phyloP scores from a whole-genome alignment of 2,888 invertebrate genomes.

The Xylota sylvarum region DNA sequence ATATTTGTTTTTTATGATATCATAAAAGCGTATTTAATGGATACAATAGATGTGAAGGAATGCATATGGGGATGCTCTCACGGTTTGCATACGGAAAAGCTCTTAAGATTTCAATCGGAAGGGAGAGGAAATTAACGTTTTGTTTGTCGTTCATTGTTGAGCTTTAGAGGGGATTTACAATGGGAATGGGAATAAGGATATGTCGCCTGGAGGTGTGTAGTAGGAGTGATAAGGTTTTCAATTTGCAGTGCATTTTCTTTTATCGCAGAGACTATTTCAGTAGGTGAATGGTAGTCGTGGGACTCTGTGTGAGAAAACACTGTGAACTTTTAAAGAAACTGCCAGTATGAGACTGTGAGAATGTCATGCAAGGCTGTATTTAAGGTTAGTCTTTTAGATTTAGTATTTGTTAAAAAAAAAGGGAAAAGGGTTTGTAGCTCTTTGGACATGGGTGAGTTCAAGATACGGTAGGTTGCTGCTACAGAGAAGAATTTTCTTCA shows the following conservation, averaged over 20 bases:
- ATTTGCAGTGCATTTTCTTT: slow-evolving; percentile 25
- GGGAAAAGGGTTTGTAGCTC: too few relatives aligned
- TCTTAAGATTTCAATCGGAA: slow-evolving; percentile 40
- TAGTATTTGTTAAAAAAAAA: too few relatives aligned
- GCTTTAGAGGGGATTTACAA: neutral
- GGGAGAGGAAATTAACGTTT: slow-evolving; percentile 33
- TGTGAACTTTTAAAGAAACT: too few relatives aligned
- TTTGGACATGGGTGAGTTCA: too few relatives aligned
- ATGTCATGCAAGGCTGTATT: too few relatives aligned
- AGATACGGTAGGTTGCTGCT: too few relatives aligned
- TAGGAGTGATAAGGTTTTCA: slow-evolving; percentile 25
- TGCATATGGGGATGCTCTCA: slow-evolving; percentile 43
- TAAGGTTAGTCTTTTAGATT: too few relatives aligned
- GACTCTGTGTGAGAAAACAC: too few relatives aligned
- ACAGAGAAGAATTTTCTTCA: too few relatives aligned
- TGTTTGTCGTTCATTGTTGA: slow-evolving; percentile 9
- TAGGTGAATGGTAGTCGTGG: too few relatives aligned
- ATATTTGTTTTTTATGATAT: slow-evolving; percentile 63
- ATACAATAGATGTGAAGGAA: slow-evolving; percentile 30
- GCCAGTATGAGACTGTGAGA: too few relatives aligned
- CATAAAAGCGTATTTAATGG: slow-evolving; percentile 66
- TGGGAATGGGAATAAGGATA: neutral
- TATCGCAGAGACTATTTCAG: neutral
- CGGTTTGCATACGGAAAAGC: slow-evolving; percentile 39
- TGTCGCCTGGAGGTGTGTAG: neutral